phyloP scores from a whole-genome alignment of 2,797 vertebrate genomes.

The Lepilemur ruficaudatus region DNA sequence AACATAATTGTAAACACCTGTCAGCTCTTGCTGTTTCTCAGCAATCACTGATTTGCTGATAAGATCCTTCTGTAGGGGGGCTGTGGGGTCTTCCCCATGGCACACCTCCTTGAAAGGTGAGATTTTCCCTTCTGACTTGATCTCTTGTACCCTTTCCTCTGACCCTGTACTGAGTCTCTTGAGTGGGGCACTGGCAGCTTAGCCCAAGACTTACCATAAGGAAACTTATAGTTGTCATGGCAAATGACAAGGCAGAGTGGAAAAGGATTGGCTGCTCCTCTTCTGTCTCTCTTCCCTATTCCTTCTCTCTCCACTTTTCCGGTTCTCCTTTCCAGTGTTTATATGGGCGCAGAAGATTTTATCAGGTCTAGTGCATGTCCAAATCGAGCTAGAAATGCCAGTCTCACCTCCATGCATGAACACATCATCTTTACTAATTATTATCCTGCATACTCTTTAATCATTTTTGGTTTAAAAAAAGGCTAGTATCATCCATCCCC shows the following conservation, averaged over 20 bases:
- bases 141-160: not conserved
- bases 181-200: not conserved
- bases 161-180: not conserved
- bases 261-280: not conserved
- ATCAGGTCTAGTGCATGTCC: not conserved
- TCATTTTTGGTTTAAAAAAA: not conserved
- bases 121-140: not conserved
- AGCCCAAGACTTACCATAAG: not conserved
- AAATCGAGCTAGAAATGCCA: not conserved
- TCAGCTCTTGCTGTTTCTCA: not conserved
- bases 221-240: not conserved
- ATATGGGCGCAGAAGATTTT: not conserved
- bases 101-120: not conserved
- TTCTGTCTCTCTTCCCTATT: not conserved
- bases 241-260: not conserved
- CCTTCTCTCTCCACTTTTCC: not conserved
- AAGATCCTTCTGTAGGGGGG: not conserved
- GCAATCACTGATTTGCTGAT: not conserved
- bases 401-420: not conserved
- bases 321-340: not conserved
- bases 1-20: not conserved
- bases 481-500: not conserved
- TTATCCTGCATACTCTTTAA: not conserved
- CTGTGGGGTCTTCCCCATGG: not conserved
- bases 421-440: not conserved